These are phyloP conservation scores for Megaceryle alcyon DNA, from an alignment of 2,797 vertebrate genomes.

Conservation along the genomic window DNA sequence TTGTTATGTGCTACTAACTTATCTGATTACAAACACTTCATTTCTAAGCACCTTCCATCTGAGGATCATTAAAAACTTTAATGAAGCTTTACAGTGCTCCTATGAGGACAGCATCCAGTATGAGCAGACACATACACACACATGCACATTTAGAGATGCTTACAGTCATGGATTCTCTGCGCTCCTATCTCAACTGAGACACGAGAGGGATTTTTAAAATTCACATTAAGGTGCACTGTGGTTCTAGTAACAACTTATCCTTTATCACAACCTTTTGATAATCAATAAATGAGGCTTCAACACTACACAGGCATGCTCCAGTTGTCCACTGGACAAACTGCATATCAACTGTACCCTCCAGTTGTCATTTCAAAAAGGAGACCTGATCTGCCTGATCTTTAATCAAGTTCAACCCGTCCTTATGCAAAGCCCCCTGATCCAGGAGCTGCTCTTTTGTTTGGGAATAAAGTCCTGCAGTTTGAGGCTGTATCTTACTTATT, in stretches of 20 bases:
- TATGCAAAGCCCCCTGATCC: neutral
- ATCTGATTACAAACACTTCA: conserved; percentile 26
- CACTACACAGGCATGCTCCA: neutral
- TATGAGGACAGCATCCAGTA: conserved; percentile 1
- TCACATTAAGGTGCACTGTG: neutral
- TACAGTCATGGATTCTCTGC: neutral
- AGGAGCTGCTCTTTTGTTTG: neutral
- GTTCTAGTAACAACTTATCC: neutral
- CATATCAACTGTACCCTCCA: neutral
- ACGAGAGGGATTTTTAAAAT: neutral
- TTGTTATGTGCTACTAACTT: conserved; percentile 22
- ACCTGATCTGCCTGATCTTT: neutral
- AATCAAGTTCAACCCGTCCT: neutral
- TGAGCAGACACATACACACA: neutral
- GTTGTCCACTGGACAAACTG: neutral
- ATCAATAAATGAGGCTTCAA: neutral
- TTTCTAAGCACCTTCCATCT: conserved; percentile 16
- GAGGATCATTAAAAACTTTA: conserved; percentile 25
- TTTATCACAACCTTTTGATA: neutral
- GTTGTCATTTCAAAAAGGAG: neutral
- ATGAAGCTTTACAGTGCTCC: conserved; percentile 37
- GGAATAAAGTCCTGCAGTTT: neutral
- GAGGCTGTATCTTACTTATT: neutral
- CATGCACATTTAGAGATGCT: neutral
- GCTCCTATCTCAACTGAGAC: neutral